Percentiles rank a stretch among this genome's conserved stretches.
Evolutionary conservation across 2,113 vertebrate species (phyloP).

Genomic region (Amblyopsis rosae): DNA sequence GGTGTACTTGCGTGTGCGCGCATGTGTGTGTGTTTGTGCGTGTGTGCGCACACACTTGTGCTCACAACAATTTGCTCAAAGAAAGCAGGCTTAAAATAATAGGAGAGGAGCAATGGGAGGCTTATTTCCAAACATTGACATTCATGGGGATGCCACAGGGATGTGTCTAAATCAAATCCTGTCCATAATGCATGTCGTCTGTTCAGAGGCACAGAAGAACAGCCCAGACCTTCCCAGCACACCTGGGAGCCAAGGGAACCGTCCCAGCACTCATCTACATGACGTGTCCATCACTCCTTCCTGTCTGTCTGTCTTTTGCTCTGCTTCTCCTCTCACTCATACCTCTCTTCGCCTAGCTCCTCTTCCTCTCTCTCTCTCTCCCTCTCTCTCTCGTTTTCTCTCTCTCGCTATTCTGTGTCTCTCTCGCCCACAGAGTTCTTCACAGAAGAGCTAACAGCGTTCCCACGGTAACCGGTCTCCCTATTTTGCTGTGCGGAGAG

Average conservation of each 20-base stretch:
- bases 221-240: constrained; percentile 11
- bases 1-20: constrained; percentile 7
- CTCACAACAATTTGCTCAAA: constrained; percentile 25
- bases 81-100: constrained; percentile 39
- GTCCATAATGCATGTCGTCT: neutral
- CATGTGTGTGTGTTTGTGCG: constrained; percentile 15
- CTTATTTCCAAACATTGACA: constrained; percentile 32
- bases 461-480: constrained; percentile 76
- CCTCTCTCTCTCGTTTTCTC: constrained; percentile 31
- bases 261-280: constrained; percentile 15
- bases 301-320: constrained; percentile 56
- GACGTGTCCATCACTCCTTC: constrained; percentile 47
- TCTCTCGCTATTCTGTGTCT: constrained; percentile 61
- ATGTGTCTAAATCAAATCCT: constrained; percentile 20
- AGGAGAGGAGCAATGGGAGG: constrained; percentile 29
- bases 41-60: neutral
- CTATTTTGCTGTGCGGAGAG: constrained; percentile 49
- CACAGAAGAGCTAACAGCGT: constrained; percentile 71
- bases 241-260: constrained; percentile 2
- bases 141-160: constrained; percentile 11
- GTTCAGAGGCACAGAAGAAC: neutral
- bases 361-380: constrained; percentile 49
- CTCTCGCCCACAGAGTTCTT: constrained; percentile 77
- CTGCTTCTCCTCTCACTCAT: constrained; percentile 59
- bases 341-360: constrained; percentile 37